Evolutionary conservation across 2,888 invertebrate species (phyloP).

Genomic region (Eueremaeus valkanovi): DNA sequence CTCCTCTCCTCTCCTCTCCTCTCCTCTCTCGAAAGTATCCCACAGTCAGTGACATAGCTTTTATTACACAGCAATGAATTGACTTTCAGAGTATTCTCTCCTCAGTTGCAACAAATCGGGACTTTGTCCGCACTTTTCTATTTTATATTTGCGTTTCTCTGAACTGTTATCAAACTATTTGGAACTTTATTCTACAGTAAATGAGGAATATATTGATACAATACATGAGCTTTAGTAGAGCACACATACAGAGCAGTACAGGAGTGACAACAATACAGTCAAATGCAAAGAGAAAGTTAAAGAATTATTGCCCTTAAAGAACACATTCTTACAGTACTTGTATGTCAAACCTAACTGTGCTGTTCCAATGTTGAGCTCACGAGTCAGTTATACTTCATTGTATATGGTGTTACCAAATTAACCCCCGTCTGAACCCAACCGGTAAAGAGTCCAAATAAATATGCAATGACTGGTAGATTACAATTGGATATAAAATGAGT

Average conservation of each 20-base stretch:
- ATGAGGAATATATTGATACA: too few relatives aligned
- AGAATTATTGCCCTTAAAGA: slow-evolving; percentile 26
- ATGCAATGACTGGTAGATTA: too few relatives aligned
- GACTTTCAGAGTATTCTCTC: not conserved
- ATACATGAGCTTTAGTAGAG: not conserved
- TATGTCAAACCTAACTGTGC: not conserved
- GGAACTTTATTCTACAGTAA: not conserved
- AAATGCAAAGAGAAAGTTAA: slow-evolving; percentile 7
- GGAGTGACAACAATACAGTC: too few relatives aligned
- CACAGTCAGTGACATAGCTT: not conserved
- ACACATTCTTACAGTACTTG: slow-evolving; percentile 23
- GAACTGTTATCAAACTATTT: not conserved
- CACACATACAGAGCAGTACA: not conserved
- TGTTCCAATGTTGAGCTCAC: too few relatives aligned
- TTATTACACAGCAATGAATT: not conserved
- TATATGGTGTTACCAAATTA: too few relatives aligned
- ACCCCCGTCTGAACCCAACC: too few relatives aligned
- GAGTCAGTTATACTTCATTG: not conserved
- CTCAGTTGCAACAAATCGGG: not conserved
- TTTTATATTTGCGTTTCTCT: slow-evolving; percentile 5
- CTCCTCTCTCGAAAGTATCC: too few relatives aligned
- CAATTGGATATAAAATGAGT: too few relatives aligned
- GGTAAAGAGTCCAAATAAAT: too few relatives aligned
- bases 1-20: too few relatives aligned
- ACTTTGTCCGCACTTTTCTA: not conserved